A percentile compares a stretch with the other conserved stretches of the same genome.
These are phyloP conservation scores for Climacteris rufus DNA, from an alignment of 2,113 vertebrate genomes.

Conservation along the genomic window DNA sequence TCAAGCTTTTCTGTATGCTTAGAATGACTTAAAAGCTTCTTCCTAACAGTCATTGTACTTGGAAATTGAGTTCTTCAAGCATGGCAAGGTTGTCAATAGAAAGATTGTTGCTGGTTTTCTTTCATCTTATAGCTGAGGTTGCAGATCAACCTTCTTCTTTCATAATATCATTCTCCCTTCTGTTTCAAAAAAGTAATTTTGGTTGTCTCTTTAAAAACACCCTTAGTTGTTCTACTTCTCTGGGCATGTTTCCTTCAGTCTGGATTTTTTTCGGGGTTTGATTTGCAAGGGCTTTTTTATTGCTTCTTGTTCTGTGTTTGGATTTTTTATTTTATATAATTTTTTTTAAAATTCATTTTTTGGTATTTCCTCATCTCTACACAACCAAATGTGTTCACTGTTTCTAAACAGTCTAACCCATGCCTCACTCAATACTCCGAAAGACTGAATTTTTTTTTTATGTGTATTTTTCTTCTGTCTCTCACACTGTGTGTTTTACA, in stretches of 20 bases:
- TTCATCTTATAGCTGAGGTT: not conserved
- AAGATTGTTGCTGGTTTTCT: not conserved
- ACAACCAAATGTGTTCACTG: not conserved
- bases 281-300: accelerated
- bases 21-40: not conserved
- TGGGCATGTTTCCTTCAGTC: not conserved
- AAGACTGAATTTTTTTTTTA: not conserved
- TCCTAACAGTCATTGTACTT: not conserved
- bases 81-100: not conserved
- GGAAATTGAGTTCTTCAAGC: not conserved
- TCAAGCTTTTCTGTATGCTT: not conserved
- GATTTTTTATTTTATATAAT: too few species aligned
- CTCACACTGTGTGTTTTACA: not conserved
- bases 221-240: not conserved
- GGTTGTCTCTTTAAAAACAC: not conserved
- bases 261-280: not conserved
- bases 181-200: not conserved
- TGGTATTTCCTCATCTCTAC: not conserved
- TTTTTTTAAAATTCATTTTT: not conserved
- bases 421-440: not conserved
- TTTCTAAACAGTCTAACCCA: not conserved
- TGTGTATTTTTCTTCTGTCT: not conserved
- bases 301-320: not conserved
- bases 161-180: not conserved
- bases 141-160: not conserved